phyloP scores from a whole-genome alignment of 2,888 invertebrate species.

The Leptarthrus brevirostris region DNA sequence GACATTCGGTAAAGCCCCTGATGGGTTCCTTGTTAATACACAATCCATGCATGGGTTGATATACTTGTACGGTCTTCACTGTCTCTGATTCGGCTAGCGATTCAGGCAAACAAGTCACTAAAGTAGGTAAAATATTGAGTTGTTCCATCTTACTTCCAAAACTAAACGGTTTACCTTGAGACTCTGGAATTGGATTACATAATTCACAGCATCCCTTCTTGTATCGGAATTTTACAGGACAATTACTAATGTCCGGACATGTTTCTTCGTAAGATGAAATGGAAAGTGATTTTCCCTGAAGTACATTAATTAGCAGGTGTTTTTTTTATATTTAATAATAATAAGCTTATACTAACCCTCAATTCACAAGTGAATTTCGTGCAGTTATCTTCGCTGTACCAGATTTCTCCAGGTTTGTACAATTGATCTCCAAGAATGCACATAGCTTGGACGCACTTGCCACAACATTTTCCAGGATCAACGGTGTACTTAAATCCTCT shows the following conservation, averaged over 20 bases:
- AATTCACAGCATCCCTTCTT: constrained; percentile 76
- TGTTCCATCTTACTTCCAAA: no score
- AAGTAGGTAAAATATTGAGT: constrained; percentile 51
- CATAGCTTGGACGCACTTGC: constrained; percentile 71
- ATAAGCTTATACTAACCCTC: constrained; percentile 49
- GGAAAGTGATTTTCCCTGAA: constrained; percentile 68
- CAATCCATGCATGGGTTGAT: constrained; percentile 69
- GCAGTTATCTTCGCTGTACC: constrained; percentile 76
- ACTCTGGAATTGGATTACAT: constrained; percentile 71
- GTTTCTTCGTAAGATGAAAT: constrained; percentile 69
- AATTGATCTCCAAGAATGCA: constrained; percentile 70
- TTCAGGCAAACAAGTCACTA: constrained; percentile 72
- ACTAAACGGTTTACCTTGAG: constrained; percentile 66
- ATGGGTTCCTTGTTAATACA: constrained; percentile 75
- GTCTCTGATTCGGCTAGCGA: constrained; percentile 70
- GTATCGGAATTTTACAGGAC: constrained; percentile 70
- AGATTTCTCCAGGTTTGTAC: constrained; percentile 69
- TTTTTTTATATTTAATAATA: background rate
- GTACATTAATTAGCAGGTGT: constrained; percentile 49
- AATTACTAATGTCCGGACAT: constrained; percentile 75
- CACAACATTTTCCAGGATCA: constrained; percentile 71
- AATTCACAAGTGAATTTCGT: constrained; percentile 71
- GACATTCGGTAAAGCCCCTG: constrained; percentile 75
- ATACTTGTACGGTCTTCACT: constrained; percentile 70
- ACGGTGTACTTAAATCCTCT: constrained; percentile 72